Evolutionary conservation across 2,113 vertebrate species (phyloP).

Genomic region (Triplophysa dalaica): DNA sequence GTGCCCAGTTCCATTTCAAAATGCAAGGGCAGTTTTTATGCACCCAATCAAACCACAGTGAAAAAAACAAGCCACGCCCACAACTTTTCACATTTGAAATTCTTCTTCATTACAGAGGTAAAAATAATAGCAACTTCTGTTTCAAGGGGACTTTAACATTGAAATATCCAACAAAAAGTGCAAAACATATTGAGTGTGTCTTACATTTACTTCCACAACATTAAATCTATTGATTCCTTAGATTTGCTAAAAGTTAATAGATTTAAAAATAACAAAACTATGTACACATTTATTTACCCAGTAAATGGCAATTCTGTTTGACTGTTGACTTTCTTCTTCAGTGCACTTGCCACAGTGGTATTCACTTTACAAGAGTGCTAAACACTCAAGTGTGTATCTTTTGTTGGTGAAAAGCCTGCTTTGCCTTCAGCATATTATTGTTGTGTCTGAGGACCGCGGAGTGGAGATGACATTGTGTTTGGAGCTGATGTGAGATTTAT

Average conservation of each 20-base stretch:
- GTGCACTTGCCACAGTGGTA: constrained; percentile 19
- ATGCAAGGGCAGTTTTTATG: no score
- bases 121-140: no score
- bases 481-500: constrained; percentile 33
- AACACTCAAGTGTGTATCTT: constrained; percentile 47
- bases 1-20: no score
- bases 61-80: no score
- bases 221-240: background rate
- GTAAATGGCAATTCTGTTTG: constrained; percentile 44
- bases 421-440: constrained; percentile 49
- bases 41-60: no score
- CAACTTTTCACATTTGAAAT: no score
- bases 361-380: constrained; percentile 50
- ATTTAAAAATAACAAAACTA: background rate
- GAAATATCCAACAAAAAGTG: background rate
- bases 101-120: no score
- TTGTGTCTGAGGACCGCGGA: constrained; percentile 58
- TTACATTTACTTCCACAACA: background rate
- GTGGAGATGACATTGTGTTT: constrained; percentile 69
- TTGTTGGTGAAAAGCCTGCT: constrained; percentile 44
- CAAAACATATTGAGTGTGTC: no score
- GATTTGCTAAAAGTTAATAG: background rate
- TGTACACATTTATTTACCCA: constrained; percentile 38
- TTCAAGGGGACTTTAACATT: no score
- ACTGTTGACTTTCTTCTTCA: constrained; percentile 57